A percentile compares a stretch with the other conserved stretches of the same genome.
phyloP scores from a whole-genome alignment of 2,797 vertebrate genomes.

The Labeo calbasu region DNA sequence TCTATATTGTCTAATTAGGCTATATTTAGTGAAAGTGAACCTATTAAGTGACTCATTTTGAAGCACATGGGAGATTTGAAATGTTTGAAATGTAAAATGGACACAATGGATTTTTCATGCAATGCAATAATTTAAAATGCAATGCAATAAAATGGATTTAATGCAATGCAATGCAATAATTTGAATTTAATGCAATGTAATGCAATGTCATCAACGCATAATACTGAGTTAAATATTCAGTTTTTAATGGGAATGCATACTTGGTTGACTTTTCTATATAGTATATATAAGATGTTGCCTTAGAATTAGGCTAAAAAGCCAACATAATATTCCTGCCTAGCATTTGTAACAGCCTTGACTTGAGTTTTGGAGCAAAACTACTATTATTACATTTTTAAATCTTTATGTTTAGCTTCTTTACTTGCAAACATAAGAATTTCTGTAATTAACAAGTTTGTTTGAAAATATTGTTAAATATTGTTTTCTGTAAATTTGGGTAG shows the following conservation, averaged over 20 bases:
- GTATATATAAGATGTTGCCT: not conserved
- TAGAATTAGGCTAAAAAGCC: not conserved
- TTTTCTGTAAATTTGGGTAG: conserved; percentile 61
- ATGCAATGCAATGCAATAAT: too few relatives aligned
- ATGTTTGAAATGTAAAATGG: not conserved
- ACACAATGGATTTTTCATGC: too few relatives aligned
- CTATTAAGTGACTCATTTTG: not conserved
- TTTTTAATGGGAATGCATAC: not conserved
- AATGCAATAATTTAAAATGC: too few relatives aligned
- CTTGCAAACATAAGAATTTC: not conserved
- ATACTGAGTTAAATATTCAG: not conserved
- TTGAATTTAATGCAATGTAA: too few relatives aligned
- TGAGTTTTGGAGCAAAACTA: too few relatives aligned
- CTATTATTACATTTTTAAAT: not conserved
- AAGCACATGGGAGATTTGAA: not conserved
- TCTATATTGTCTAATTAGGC: not conserved
- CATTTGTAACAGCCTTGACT: not conserved
- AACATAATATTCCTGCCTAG: not conserved
- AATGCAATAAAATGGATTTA: too few relatives aligned
- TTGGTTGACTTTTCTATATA: not conserved
- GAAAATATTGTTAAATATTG: not conserved
- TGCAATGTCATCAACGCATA: not conserved
- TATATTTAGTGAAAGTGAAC: not conserved
- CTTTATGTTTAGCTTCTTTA: not conserved
- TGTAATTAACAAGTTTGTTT: not conserved